Conservation (phyloP, 2,797 vertebrate genomes). For the Notolepis coatsorum region DNA sequence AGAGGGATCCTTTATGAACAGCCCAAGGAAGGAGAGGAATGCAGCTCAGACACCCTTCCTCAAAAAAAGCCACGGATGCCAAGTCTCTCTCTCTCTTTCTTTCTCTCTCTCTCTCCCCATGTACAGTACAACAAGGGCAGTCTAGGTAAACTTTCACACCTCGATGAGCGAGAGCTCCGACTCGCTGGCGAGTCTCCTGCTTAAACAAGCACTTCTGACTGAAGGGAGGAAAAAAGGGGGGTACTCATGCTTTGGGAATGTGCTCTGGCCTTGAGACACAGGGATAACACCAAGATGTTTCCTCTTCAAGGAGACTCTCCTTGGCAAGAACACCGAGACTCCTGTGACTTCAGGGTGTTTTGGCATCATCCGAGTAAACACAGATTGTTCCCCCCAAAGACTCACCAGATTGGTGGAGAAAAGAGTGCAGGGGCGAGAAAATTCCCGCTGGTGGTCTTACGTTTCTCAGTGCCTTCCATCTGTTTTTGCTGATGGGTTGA, state of each 20-base stretch:
- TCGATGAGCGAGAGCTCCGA: slow-evolving; percentile 45
- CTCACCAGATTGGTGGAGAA: neutral
- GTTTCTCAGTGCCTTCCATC: slow-evolving; percentile 13
- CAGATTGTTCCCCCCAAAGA: neutral
- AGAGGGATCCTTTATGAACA: slow-evolving; percentile 46
- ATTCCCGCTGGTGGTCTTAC: slow-evolving; percentile 10
- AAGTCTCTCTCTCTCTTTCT: slow-evolving; percentile 24
- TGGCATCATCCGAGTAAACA: slow-evolving; percentile 34
- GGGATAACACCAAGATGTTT: slow-evolving; percentile 44
- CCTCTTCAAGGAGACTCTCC: slow-evolving; percentile 34
- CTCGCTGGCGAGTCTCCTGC: slow-evolving; percentile 36
- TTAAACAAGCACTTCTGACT: slow-evolving; percentile 54
- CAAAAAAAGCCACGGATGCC: slow-evolving; percentile 41
- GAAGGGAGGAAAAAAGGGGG: slow-evolving; percentile 23
- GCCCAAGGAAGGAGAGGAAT: slow-evolving; percentile 59
- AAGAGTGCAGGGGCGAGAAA: slow-evolving; percentile 22
- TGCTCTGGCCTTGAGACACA: slow-evolving; percentile 25
- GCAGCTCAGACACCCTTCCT: slow-evolving; percentile 41
- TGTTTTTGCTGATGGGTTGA: slow-evolving; percentile 1
- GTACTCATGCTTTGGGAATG: slow-evolving; percentile 42
- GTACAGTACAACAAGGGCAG: slow-evolving; percentile 37
- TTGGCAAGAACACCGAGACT: slow-evolving; percentile 27
- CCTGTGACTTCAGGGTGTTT: slow-evolving; percentile 27
- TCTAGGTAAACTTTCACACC: slow-evolving; percentile 77
- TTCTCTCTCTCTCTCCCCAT: neutral